phyloP scores from a whole-genome alignment of 2,797 vertebrate genomes.

The Simalia tracyae region DNA sequence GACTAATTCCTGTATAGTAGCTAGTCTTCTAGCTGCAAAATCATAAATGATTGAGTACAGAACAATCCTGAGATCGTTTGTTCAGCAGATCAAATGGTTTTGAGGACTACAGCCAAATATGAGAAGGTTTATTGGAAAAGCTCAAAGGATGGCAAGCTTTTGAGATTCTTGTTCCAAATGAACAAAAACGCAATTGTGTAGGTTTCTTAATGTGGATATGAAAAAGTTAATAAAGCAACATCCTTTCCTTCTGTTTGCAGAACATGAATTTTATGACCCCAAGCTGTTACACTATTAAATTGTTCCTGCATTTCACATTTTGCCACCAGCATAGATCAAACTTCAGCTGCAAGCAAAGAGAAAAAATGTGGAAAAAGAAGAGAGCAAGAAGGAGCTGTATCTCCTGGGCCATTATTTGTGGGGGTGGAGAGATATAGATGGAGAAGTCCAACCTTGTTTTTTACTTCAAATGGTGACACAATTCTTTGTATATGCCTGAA shows the following conservation, averaged over 20 bases:
- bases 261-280: conserved; percentile 18
- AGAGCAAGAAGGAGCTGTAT: rapidly evolving
- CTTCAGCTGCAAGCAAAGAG: conserved; percentile 1
- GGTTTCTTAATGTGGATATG: conserved; percentile 3
- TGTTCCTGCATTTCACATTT: background rate
- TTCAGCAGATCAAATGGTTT: background rate
- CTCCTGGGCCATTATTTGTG: background rate
- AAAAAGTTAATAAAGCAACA: background rate
- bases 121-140: conserved; percentile 35
- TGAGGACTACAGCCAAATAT: conserved; percentile 5
- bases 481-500: background rate
- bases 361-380: background rate
- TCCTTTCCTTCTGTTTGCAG: background rate
- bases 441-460: background rate
- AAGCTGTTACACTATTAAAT: background rate
- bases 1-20: background rate
- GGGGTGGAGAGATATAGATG: background rate
- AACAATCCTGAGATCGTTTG: background rate
- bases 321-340: conserved; percentile 18
- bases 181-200: background rate
- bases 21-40: background rate
- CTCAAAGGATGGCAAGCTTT: conserved; percentile 10
- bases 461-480: background rate
- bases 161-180: background rate
- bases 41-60: background rate